Evolutionary conservation across 2,888 invertebrate genomes (phyloP).

Genomic region (Drosophila kambysellisi): DNA sequence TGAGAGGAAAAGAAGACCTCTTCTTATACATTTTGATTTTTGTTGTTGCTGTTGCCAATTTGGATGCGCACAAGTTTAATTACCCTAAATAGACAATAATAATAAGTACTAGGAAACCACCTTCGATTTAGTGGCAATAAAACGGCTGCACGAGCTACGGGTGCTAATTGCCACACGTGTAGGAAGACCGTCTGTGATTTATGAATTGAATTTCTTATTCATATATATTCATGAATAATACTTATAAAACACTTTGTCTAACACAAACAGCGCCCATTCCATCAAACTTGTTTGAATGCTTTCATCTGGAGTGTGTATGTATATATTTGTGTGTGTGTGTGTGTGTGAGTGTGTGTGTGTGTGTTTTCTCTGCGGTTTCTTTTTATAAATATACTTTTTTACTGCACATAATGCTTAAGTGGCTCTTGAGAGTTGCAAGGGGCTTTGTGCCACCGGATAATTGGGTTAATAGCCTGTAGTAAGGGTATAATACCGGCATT

Average conservation of each 20-base stretch:
- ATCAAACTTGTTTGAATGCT: constrained; percentile 18
- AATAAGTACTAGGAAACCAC: constrained; percentile 4
- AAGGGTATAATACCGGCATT: constrained; percentile 6
- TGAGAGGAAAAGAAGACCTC: constrained; percentile 30
- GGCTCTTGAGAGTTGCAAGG: constrained; percentile 59
- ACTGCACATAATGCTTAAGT: constrained; percentile 62
- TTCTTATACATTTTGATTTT: neutral
- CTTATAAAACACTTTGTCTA: constrained; percentile 56
- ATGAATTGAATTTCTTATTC: constrained; percentile 29
- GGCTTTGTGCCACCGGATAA: constrained; percentile 39
- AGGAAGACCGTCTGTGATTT: constrained; percentile 35
- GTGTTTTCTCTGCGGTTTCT: constrained; percentile 3
- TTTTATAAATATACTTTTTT: constrained; percentile 54
- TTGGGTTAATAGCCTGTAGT: constrained; percentile 63
- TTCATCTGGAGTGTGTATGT: neutral
- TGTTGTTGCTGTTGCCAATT: neutral
- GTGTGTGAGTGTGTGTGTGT: constrained; percentile 1
- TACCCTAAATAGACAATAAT: constrained; percentile 19
- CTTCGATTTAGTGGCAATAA: constrained; percentile 45
- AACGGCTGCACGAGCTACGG: constrained; percentile 49
- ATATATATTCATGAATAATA: constrained; percentile 25
- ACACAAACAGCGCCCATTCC: constrained; percentile 26
- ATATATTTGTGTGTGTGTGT: neutral
- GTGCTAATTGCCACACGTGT: constrained; percentile 60
- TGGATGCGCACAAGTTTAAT: neutral